Base-by-base conservation (phyloP, 2,797 vertebrate genomes). In the Halcyon leucocephala region DNA sequence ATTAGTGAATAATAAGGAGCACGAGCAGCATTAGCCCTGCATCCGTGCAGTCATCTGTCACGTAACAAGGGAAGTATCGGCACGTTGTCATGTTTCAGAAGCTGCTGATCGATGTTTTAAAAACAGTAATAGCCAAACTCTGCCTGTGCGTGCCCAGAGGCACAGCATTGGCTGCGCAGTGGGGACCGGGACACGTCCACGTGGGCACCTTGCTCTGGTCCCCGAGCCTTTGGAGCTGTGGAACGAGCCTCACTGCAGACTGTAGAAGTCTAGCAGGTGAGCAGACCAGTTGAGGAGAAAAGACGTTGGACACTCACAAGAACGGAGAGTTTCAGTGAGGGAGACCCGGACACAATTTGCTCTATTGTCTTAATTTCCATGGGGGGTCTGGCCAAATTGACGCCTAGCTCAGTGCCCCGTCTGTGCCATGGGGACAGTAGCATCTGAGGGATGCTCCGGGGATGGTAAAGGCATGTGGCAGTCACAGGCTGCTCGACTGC, bases 1-100 rank as follows among this genome's bases (percentile, higher is more conserved):
- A 62, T 93, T 83, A 84, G 95, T 26, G 92, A 94, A 76, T 90
- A 86, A 87, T 73, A 74, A 87, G 95, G 97, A 96, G 95, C 16
- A 66, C 62, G 89, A 93, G 95, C 96, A 51, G 91, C 80, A 31
- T 91, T 92, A 86, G 86, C 91, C 67, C 86, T 4, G 77, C 77
- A 22, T 42, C 44, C 22, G 0, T 1, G 22, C 70, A 49, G 64
- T 84, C 80, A 81, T 94, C 97, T 85, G 94, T 95, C 97, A 92
- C 71, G 14, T 79, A 94, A 83, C 89, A 20, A 91, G 94, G 90
- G 7, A 35, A 90, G 69, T 91, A 92, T 94, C 55, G 96, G 95
- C 96, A 96, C 86, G 0, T 86, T 93, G 96, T 95, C 93, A 85
- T 90, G 94, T 97, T 94, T 91, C 96, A 91, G 93, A 67, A 48